Conservation (phyloP, 2,113 vertebrate species). For the Chloropsis hardwickii region DNA sequence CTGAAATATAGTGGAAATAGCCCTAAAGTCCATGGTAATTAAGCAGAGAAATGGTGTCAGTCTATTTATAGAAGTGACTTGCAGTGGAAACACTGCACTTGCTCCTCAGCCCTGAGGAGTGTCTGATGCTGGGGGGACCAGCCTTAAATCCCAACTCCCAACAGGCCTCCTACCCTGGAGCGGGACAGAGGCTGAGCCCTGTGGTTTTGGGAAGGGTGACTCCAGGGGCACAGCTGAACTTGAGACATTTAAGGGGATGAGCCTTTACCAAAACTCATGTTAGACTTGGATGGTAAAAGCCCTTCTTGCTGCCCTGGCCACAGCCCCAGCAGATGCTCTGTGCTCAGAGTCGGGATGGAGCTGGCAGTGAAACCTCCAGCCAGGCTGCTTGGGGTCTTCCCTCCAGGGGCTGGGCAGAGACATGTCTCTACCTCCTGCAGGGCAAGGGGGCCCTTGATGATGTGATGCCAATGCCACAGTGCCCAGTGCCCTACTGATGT, state of each 20-base stretch:
- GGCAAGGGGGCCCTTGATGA: accelerated
- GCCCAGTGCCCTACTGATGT: neutral
- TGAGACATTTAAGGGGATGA: neutral
- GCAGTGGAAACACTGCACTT: neutral
- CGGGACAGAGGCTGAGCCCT: neutral
- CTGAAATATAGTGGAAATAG: neutral
- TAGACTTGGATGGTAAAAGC: neutral
- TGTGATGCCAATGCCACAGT: accelerated
- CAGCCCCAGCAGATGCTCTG: neutral
- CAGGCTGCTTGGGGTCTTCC: neutral
- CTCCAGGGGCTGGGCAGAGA: neutral
- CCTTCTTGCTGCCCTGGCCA: neutral
- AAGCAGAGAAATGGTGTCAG: neutral
- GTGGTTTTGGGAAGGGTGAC: neutral
- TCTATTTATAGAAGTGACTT: neutral
- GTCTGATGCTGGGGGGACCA: neutral
- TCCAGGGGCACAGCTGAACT: neutral
- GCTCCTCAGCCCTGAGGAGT: neutral
- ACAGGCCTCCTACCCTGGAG: accelerated
- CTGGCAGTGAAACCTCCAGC: accelerated
- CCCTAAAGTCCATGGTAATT: neutral
- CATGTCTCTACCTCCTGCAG: neutral
- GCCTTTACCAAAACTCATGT: neutral
- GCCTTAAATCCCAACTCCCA: neutral
- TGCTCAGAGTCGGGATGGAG: accelerated